A percentile compares a stretch with the other conserved stretches of the same genome.
Conservation (phyloP, 2,797 vertebrate genomes). For the Pseudocheirus occidentalis region DNA sequence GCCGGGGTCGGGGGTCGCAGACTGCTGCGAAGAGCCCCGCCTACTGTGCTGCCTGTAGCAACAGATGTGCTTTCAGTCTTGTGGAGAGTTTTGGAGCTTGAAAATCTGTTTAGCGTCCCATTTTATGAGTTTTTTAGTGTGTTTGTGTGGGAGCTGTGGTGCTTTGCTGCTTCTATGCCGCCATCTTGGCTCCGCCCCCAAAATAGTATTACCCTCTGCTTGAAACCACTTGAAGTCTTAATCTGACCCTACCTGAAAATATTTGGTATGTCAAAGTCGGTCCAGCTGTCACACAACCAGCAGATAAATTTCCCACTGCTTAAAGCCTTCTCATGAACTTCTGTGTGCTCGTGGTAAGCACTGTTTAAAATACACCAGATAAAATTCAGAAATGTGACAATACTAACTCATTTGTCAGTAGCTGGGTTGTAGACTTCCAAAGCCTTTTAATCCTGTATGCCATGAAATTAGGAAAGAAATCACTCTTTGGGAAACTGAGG, state of each 20-base stretch:
- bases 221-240: constrained; percentile 57
- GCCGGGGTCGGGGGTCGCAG: too few species aligned
- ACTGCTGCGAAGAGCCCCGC: too few species aligned
- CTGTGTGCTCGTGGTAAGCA: constrained; percentile 25
- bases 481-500: background rate
- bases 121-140: too few species aligned
- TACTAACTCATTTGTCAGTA: constrained; percentile 40
- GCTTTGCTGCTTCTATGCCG: too few species aligned
- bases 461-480: background rate
- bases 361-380: constrained; percentile 59
- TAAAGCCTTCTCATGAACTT: constrained; percentile 58
- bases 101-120: too few species aligned
- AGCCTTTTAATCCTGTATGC: background rate
- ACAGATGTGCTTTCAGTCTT: too few species aligned
- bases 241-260: constrained; percentile 70
- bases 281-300: constrained; percentile 60
- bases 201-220: constrained; percentile 70
- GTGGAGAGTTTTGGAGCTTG: too few species aligned
- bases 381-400: constrained; percentile 46
- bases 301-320: constrained; percentile 63
- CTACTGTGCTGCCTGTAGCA: too few species aligned
- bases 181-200: too few species aligned
- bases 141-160: too few species aligned
- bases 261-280: constrained; percentile 52
- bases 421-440: constrained; percentile 36